A percentile compares a stretch with the other conserved stretches of the same genome.
Evolutionary conservation across 2,888 invertebrate genomes (phyloP).

Genomic region (Cephus pulcher): DNA sequence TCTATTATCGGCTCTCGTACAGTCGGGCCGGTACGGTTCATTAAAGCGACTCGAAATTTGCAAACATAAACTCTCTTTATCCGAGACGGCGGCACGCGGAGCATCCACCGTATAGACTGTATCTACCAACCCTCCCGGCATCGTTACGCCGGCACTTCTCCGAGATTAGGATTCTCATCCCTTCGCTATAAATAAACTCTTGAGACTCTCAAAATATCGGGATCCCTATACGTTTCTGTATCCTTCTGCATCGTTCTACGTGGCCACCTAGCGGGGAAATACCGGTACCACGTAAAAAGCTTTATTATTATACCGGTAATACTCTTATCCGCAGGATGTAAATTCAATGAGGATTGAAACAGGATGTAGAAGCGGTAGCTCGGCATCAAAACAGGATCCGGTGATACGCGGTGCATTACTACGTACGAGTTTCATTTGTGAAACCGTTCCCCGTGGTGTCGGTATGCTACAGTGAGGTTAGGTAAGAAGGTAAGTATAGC

Average conservation of each 20-base stretch:
- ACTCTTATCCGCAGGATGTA: neutral
- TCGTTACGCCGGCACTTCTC: constrained; percentile 24
- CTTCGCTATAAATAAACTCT: neutral
- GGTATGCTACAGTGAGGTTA: neutral
- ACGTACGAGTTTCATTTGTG: neutral
- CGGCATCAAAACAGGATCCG: neutral
- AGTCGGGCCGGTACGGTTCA: constrained; percentile 22
- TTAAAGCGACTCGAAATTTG: constrained; percentile 31
- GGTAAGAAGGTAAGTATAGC: neutral
- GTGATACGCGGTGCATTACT: neutral
- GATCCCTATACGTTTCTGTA: neutral
- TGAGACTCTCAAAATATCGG: neutral
- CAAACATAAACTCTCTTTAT: constrained; percentile 24
- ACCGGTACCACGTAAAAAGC: neutral
- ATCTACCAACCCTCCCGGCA: constrained; percentile 14
- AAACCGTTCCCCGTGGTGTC: neutral
- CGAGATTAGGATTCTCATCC: constrained; percentile 1
- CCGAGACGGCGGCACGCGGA: neutral
- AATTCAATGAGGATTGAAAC: neutral
- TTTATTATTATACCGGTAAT: neutral
- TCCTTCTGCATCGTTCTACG: neutral
- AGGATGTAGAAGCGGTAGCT: neutral
- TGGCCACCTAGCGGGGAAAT: neutral
- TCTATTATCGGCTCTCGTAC: constrained; percentile 46
- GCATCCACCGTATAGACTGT: neutral